These are phyloP conservation scores for Rhipidura dahli DNA, from an alignment of 2,113 vertebrate genomes.

Conservation along the genomic window DNA sequence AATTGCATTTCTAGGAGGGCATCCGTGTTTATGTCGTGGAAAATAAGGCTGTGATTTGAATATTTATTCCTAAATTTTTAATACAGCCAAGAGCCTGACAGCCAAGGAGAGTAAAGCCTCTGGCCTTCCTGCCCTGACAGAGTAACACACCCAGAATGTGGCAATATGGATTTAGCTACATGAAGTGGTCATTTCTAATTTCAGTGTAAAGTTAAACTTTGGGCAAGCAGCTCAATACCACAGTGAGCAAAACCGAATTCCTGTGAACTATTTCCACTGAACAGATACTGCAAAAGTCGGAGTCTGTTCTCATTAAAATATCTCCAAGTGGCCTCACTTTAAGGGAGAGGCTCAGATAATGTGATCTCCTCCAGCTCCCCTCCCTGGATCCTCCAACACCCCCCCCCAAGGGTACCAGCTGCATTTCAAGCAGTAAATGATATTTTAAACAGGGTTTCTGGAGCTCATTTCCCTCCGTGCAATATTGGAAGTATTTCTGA, in stretches of 20 bases:
- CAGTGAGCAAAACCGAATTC: neutral
- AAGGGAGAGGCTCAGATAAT: neutral
- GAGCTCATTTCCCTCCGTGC: neutral
- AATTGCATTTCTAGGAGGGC: neutral
- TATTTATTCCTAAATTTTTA: neutral
- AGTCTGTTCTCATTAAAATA: neutral
- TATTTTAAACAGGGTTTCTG: neutral
- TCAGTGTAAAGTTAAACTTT: neutral
- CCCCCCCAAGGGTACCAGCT: neutral
- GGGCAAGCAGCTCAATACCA: neutral
- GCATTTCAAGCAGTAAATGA: neutral
- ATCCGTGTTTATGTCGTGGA: neutral
- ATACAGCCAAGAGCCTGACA: neutral
- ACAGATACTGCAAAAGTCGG: neutral
- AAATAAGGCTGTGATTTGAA: neutral
- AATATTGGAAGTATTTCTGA: neutral
- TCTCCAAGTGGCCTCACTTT: neutral
- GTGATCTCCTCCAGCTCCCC: neutral
- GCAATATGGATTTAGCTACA: neutral
- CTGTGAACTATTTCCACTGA: neutral
- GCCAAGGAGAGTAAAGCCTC: neutral
- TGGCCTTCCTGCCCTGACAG: neutral
- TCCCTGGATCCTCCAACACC: neutral
- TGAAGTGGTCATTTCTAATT: neutral
- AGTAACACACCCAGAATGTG: neutral